Evolutionary conservation across 2,888 invertebrate species (phyloP).

Genomic region (Drosophila neonasuta): DNA sequence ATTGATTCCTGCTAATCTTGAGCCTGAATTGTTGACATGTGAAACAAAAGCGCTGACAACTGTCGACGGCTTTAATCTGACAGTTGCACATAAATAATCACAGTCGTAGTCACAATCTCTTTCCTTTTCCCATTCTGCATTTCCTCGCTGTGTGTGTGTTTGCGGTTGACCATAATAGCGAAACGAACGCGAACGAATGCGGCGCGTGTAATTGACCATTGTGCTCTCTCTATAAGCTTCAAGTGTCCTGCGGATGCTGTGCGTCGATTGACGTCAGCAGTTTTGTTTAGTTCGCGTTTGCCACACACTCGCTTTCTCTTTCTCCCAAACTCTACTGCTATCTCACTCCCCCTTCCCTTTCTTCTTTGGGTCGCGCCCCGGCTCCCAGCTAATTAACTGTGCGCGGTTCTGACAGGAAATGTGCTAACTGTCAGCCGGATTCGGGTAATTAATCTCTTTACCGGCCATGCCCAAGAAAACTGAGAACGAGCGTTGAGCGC

Average conservation of each 20-base stretch:
- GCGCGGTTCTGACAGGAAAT: conserved; percentile 60
- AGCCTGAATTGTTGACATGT: conserved; percentile 49
- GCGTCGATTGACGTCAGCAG: conserved; percentile 52
- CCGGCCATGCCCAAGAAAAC: conserved; percentile 46
- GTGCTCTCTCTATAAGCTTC: conserved; percentile 28
- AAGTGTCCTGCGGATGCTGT: conserved; percentile 16
- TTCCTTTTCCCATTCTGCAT: neutral
- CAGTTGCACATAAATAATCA: conserved; percentile 50
- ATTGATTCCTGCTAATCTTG: conserved; percentile 37
- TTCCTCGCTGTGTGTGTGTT: conserved; percentile 13
- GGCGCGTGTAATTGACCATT: conserved; percentile 61
- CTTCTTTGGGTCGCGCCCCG: neutral
- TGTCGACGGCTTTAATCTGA: conserved; percentile 41
- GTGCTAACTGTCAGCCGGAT: conserved; percentile 74
- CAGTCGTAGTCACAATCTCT: neutral
- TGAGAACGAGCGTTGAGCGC: conserved; percentile 10
- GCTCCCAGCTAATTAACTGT: conserved; percentile 63
- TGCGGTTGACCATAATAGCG: conserved; percentile 36
- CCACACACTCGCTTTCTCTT: neutral
- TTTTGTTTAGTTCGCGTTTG: conserved; percentile 34
- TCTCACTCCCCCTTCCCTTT: neutral
- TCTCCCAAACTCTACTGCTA: neutral
- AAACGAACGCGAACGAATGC: conserved; percentile 15
- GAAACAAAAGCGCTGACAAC: conserved; percentile 62
- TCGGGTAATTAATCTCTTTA: conserved; percentile 73